These are phyloP conservation scores for Amblyornis subalaris DNA, from an alignment of 2,113 vertebrate species.

Conservation along the genomic window DNA sequence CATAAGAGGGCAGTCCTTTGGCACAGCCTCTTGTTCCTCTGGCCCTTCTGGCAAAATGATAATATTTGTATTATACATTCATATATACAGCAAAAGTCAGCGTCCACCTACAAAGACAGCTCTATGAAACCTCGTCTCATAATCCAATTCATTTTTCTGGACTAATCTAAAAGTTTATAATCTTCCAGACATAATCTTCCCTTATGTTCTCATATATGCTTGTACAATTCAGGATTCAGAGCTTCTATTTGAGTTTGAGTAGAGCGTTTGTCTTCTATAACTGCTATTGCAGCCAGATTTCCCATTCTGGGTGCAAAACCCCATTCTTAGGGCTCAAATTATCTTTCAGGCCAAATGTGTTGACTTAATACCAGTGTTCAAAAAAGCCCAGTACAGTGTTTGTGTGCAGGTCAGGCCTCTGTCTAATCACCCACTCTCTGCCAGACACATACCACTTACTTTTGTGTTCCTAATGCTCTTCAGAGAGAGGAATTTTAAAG, in stretches of 20 bases:
- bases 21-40: not conserved
- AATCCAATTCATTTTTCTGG: not conserved
- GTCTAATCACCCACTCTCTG: not conserved
- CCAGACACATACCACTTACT: not conserved
- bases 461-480: not conserved
- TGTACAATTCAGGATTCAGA: not conserved
- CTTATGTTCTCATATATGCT: not conserved
- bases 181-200: not conserved
- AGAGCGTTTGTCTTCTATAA: not conserved
- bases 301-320: not conserved
- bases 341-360: not conserved
- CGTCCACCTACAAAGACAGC: not conserved
- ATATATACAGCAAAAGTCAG: not conserved
- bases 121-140: not conserved
- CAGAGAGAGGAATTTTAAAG: not conserved
- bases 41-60: not conserved
- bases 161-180: not conserved
- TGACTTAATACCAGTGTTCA: not conserved
- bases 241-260: not conserved
- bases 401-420: not conserved
- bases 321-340: not conserved
- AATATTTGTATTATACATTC: not conserved
- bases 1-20: not conserved
- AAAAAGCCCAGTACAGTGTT: not conserved
- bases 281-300: not conserved